Percentiles rank a stretch among this genome's conserved stretches.
Conservation (phyloP, 2,113 vertebrate genomes). For the Pica pica region DNA sequence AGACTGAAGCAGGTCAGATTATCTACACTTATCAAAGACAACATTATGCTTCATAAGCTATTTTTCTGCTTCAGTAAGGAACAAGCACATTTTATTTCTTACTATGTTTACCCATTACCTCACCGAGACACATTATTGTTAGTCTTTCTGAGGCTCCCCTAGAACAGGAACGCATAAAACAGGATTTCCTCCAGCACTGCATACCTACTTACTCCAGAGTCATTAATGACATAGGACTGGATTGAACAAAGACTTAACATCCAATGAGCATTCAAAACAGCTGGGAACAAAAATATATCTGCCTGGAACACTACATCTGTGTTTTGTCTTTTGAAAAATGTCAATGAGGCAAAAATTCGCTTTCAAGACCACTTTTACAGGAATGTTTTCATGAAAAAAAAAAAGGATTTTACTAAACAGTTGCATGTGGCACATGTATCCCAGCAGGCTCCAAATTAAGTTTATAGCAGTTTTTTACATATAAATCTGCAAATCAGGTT, state of each 20-base stretch:
- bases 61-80: constrained; percentile 50
- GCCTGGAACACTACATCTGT: neutral
- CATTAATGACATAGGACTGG: constrained; percentile 15
- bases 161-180: constrained; percentile 33
- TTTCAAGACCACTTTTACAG: neutral
- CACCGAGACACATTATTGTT: constrained; percentile 28
- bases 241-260: constrained; percentile 47
- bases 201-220: constrained; percentile 39
- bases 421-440: neutral
- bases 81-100: neutral
- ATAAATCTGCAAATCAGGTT: neutral
- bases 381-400: neutral
- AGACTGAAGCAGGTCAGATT: neutral
- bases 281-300: constrained; percentile 19
- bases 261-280: constrained; percentile 38
- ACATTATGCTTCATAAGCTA: constrained; percentile 21
- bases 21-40: constrained; percentile 30
- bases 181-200: constrained; percentile 62
- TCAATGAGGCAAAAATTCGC: neutral
- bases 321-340: constrained; percentile 4
- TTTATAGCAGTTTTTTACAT: neutral
- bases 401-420: neutral
- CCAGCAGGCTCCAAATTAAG: neutral
- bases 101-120: constrained; percentile 51
- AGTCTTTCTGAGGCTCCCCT: constrained; percentile 10